phyloP scores from a whole-genome alignment of 2,888 invertebrate genomes.

The Amaurobius ferox region DNA sequence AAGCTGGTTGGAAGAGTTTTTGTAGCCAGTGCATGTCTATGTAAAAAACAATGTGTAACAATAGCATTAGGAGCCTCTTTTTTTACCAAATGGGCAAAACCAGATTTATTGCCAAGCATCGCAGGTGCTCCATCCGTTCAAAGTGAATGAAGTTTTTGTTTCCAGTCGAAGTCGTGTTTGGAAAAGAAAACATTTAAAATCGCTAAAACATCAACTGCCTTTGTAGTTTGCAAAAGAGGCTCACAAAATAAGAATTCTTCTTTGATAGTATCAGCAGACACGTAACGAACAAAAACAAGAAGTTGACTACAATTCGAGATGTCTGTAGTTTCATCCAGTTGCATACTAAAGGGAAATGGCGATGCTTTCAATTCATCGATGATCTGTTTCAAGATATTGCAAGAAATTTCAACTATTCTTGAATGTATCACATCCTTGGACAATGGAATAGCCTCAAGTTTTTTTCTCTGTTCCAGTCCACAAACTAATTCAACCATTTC shows the following conservation, averaged over 20 bases:
- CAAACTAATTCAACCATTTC: conserved; percentile 39
- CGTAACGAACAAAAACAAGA: conserved; percentile 29
- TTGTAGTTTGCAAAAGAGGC: conserved; percentile 21
- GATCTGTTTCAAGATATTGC: conserved; percentile 50
- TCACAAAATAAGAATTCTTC: conserved; percentile 46
- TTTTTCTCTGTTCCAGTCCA: conserved; percentile 46
- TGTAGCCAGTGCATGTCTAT: conserved; percentile 50
- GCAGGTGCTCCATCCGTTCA: no score
- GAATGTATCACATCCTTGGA: conserved; percentile 31
- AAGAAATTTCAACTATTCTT: conserved; percentile 41
- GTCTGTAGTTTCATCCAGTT: conserved; percentile 78
- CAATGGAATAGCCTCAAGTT: background rate
- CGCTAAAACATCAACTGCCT: conserved; percentile 22
- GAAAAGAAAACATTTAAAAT: conserved; percentile 12
- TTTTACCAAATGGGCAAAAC: no score
- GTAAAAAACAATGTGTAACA: no score
- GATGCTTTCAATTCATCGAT: conserved; percentile 28
- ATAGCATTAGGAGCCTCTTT: no score
- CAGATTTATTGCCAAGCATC: no score
- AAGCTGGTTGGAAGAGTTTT: conserved; percentile 50
- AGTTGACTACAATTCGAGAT: conserved; percentile 18
- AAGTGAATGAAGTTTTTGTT: no score
- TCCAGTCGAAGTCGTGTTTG: no score
- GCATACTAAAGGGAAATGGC: conserved; percentile 46
- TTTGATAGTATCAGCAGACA: conserved; percentile 40